Evolutionary conservation across 23 tunicate genomes (phyloP).

Genomic region (Pegea sp.): DNA sequence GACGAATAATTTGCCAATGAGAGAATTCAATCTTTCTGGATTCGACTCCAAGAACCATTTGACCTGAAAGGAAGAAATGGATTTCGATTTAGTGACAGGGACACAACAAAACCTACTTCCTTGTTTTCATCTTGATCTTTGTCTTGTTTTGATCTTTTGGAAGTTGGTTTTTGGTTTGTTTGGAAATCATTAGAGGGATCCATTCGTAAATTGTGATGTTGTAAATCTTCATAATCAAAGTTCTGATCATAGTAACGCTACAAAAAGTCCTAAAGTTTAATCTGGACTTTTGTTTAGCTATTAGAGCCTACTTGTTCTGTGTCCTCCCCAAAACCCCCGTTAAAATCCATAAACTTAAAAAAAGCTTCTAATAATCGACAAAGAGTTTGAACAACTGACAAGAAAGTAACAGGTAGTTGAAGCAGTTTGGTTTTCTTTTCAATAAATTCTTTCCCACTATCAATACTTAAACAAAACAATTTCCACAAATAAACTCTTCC

Average conservation of each 20-base stretch:
- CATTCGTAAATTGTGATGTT: neutral
- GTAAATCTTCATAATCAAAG: neutral
- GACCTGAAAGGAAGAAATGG: too few relatives aligned
- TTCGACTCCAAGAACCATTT: constrained; percentile 62
- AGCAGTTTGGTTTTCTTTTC: constrained; percentile 41
- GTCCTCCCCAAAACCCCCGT: constrained; percentile 75
- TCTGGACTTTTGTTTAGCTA: too few relatives aligned
- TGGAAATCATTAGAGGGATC: neutral
- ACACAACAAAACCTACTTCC: too few relatives aligned
- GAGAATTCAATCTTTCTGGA: constrained; percentile 28
- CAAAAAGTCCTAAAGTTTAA: neutral
- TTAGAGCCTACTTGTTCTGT: constrained; percentile 21
- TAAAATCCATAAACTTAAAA: constrained; percentile 39
- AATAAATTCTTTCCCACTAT: constrained; percentile 38
- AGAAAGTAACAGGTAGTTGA: constrained; percentile 52
- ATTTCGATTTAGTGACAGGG: too few relatives aligned
- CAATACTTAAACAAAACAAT: constrained; percentile 54
- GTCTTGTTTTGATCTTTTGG: too few relatives aligned
- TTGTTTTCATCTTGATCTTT: too few relatives aligned
- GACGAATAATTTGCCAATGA: constrained; percentile 50
- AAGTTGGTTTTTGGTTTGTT: neutral
- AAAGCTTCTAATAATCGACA: constrained; percentile 42
- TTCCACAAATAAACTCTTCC: constrained; percentile 28
- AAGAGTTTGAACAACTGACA: constrained; percentile 40
- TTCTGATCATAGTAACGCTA: neutral